A percentile compares a stretch with the other conserved stretches of the same genome.
Evolutionary conservation across 2,797 vertebrate genomes (phyloP).

Genomic region (Menidia menidia): DNA sequence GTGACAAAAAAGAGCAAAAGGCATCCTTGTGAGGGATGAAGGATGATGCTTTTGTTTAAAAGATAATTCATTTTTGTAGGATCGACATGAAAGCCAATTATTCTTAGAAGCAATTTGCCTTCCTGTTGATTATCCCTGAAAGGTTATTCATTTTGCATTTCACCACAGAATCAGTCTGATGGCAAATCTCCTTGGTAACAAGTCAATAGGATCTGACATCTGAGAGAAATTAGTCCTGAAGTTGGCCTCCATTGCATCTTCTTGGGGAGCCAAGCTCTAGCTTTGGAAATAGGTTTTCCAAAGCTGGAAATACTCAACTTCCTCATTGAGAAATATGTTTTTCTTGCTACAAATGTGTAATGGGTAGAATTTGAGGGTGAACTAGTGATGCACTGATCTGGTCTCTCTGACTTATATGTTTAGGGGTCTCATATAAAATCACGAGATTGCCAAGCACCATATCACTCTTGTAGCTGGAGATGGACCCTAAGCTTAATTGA

Average conservation of each 20-base stretch:
- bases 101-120: neutral
- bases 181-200: slow-evolving; percentile 53
- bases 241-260: neutral
- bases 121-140: neutral
- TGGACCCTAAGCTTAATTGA: too few species aligned
- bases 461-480: too few species aligned
- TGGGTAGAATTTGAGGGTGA: too few species aligned
- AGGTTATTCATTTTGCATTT: too few species aligned
- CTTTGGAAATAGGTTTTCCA: neutral
- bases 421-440: too few species aligned
- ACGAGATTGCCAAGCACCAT: too few species aligned
- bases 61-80: neutral
- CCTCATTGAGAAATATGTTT: neutral
- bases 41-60: neutral
- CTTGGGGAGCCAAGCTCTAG: neutral
- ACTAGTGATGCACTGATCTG: too few species aligned
- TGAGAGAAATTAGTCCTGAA: slow-evolving; percentile 12
- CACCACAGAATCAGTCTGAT: slow-evolving; percentile 3
- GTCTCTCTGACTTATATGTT: too few species aligned
- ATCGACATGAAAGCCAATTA: too few species aligned
- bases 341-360: neutral
- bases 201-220: slow-evolving; percentile 7
- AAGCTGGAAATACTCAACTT: neutral
- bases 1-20: neutral
- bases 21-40: neutral